Evolutionary conservation across 2,113 vertebrate genomes (phyloP), one percentile per base, ranked within the genome.

Genomic region (Takifugu bimaculatus): DNA sequence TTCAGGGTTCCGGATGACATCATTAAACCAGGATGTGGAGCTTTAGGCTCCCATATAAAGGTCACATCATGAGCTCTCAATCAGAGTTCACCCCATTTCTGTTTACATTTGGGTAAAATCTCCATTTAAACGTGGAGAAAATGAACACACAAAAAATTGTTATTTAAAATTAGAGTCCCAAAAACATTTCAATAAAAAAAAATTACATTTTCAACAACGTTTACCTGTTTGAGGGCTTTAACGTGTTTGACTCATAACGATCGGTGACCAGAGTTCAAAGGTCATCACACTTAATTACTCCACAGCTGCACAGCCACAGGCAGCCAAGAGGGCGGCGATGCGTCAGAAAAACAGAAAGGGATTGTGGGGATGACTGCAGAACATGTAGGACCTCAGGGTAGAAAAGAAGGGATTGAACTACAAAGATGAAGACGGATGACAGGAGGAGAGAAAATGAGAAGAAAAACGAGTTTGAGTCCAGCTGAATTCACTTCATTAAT

Each of bases 331-430:
- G 26, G 60, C 14, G 65, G 32, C 1, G 26, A 65, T 15, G 65
- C 65, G 57, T 70, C 75, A 56, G 14, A 64, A 6, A 75, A 68
- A 78, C 72, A 48, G 39, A 42, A 75, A 48, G 15, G 67, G 72
- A 78, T 57, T 44, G 65, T 50, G 65, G 61, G 57, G 63, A 66
- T 39, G 59, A 75, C 53, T 54, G 54, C 20, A 63, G 57, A 64
- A 60, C 56, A 57, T 63, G 26, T 63, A n/a, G 66, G 69, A 60
- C 79, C 62, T 9, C 12, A 7, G 53, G 79, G 42, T 4, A 55
- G 13, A 54, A n/a, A 54, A 50, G 45, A 50, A 12, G 0, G 5
- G 65, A 61, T 50, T 44, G 43, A 57, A 63, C 29, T 39, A 56
- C 44, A 54, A 27, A 43, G n/a, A 48, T 25, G 13, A 28, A 28